Evolutionary conservation across 2,888 invertebrate species (phyloP).

Genomic region (Himalopsyche tibetana): DNA sequence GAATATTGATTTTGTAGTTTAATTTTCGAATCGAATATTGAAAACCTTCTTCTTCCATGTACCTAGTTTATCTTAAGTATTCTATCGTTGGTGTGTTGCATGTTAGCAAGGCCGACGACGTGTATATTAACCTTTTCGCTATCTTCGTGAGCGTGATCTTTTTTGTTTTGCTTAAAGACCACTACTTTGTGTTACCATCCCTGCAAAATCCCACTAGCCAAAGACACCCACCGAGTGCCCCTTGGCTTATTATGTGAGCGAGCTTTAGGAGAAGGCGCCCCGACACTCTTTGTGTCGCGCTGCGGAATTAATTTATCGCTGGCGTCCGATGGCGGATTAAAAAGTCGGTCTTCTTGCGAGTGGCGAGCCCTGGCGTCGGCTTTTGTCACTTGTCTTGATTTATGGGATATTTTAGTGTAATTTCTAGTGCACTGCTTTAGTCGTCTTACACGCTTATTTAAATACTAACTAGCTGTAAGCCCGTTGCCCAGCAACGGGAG

Average conservation of each 20-base stretch:
- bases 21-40: too few species aligned
- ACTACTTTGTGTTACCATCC: not conserved
- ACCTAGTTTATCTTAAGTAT: too few species aligned
- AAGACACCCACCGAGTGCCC: conserved; percentile 15
- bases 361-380: conserved; percentile 25
- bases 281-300: conserved; percentile 43
- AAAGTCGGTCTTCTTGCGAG: conserved; percentile 47
- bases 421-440: conserved; percentile 48
- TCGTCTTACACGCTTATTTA: conserved; percentile 47
- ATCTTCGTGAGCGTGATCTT: too few species aligned
- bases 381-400: conserved; percentile 53
- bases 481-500: too few species aligned
- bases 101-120: too few species aligned
- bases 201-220: not conserved
- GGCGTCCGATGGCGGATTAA: conserved; percentile 60
- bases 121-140: too few species aligned
- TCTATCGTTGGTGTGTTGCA: too few species aligned
- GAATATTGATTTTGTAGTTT: too few species aligned
- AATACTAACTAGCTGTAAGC: too few species aligned
- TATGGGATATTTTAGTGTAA: conserved; percentile 46
- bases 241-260: conserved; percentile 5
- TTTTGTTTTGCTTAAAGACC: too few species aligned
- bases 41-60: too few species aligned
- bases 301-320: conserved; percentile 62
- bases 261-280: not conserved